Base-by-base conservation (phyloP, 2,113 vertebrate species). In the Gallinago paraguaiae region DNA sequence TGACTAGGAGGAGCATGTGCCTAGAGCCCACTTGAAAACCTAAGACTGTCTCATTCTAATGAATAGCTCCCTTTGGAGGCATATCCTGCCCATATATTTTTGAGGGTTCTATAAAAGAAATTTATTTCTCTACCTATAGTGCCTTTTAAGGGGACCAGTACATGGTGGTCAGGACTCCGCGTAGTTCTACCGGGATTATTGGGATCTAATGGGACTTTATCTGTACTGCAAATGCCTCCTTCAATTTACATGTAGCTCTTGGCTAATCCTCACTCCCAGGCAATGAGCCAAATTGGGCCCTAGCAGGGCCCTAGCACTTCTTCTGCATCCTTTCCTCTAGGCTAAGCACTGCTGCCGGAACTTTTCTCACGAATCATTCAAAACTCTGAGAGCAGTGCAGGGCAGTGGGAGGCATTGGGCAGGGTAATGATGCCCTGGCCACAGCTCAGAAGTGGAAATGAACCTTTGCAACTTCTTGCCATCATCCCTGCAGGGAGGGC, bases 171-270 rank as follows among this genome's bases (percentile, higher is more conserved):
- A 75, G 57, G 19, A 71, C 27, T 63, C 17, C 30, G 20, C 3
- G 5, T 9, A 63, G 43, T 11, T 67, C 8, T n/a, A n/a, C 6
- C 4, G 9, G 23, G 10, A 17, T 30, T 68, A 2, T 19, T 53
- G 1, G 3, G 14, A 39, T 10, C 12, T 41, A 67, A 1, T 3
- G 4, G 39, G 11, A 75, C 22, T 4, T 22, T 39, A 8, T 22
- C 45, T 17, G 13, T 28, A 59, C 10, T 51, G 53, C 64, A 50
- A 70, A 70, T 24, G 5, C 15, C 19, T 69, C 39, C n/a, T 59
- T 41, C 31, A 72, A 54, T 54, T 78, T 50, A 67, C 16, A 16
- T 5, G 15, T 24, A 20, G 35, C n/a, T 33, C 30, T 63, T 69
- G 22, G 48, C 41, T 64, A 35, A 61, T 35, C 13, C 33, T 65